Conservation (phyloP, 1,140 invertebrate species). For the Hylaeus volcanicus region DNA sequence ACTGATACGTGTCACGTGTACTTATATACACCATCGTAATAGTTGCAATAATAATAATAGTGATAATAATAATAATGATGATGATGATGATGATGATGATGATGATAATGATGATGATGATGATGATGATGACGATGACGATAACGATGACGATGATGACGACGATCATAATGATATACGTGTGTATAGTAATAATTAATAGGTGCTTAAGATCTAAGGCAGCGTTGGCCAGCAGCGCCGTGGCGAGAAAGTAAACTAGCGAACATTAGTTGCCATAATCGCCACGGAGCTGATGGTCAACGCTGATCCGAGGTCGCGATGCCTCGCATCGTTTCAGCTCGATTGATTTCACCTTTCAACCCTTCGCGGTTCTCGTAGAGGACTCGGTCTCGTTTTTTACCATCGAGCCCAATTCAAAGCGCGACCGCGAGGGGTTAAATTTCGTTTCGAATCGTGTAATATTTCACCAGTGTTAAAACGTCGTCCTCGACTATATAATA, state of each 20-base stretch:
- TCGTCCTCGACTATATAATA: slow-evolving; percentile 64
- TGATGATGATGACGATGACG: slow-evolving; percentile 38
- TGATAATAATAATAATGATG: slow-evolving; percentile 45
- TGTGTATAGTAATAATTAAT: slow-evolving; percentile 58
- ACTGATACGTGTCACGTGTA: slow-evolving; percentile 26
- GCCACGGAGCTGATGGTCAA: too few species aligned
- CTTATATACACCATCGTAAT: slow-evolving; percentile 20
- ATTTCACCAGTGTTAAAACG: slow-evolving; percentile 30
- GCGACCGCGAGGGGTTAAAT: not conserved
- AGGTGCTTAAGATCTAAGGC: slow-evolving; percentile 47
- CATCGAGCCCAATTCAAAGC: too few species aligned
- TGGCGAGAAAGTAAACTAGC: too few species aligned
- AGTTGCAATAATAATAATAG: slow-evolving; percentile 19
- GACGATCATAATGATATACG: slow-evolving; percentile 7
- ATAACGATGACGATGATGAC: slow-evolving; percentile 1
- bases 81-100: not conserved
- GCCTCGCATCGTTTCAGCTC: not conserved
- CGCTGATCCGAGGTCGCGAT: too few species aligned
- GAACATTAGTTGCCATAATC: too few species aligned
- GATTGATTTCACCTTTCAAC: slow-evolving; percentile 4
- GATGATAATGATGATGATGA: slow-evolving; percentile 31
- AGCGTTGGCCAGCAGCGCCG: too few species aligned
- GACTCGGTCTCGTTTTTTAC: too few species aligned
- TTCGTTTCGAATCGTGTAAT: slow-evolving; percentile 31
- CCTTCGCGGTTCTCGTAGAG: too few species aligned